phyloP scores from a whole-genome alignment of 2,888 invertebrate genomes.

The Busseola fusca region DNA sequence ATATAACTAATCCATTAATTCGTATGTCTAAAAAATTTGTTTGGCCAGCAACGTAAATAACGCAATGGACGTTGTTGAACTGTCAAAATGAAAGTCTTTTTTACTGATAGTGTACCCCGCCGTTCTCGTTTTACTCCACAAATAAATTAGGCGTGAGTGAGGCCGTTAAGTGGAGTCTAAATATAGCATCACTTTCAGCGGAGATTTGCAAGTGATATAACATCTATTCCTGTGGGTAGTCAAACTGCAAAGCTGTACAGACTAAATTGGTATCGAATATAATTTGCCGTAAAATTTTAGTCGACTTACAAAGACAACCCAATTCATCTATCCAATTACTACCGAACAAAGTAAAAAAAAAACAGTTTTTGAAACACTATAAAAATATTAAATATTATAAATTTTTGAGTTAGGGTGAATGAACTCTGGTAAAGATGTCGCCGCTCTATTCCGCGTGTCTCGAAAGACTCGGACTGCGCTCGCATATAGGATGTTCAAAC shows the following conservation, averaged over 20 bases:
- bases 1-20: background rate
- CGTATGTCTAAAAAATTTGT: background rate
- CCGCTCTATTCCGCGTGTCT: too few relatives aligned
- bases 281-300: too few relatives aligned
- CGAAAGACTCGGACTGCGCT: too few relatives aligned
- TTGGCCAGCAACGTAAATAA: background rate
- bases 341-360: too few relatives aligned
- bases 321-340: too few relatives aligned
- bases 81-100: background rate
- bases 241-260: background rate
- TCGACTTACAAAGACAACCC: too few relatives aligned
- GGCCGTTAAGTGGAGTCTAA: background rate
- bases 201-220: background rate
- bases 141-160: background rate
- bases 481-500: too few relatives aligned
- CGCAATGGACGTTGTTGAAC: background rate
- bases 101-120: background rate
- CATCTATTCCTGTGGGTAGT: background rate
- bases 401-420: too few relatives aligned
- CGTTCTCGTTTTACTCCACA: background rate
- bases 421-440: too few relatives aligned
- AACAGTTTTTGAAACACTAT: too few relatives aligned
- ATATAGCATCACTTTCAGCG: background rate
- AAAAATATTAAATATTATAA: too few relatives aligned
- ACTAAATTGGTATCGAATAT: too few relatives aligned